Base-by-base conservation (phyloP, 2,797 vertebrate species). In the Triplophysa yarkandensis region DNA sequence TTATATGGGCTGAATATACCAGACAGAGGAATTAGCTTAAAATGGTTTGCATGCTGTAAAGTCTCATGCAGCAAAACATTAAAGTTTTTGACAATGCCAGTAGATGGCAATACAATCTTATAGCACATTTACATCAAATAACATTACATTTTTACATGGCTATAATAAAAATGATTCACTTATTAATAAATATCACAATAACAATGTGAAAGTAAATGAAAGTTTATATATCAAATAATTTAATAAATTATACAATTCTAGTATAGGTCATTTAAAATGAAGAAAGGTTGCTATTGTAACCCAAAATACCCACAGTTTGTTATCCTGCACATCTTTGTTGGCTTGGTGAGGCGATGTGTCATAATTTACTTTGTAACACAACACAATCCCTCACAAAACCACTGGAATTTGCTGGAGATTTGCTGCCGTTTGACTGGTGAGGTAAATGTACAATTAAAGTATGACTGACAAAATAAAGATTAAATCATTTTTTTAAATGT, bases 21-120 rank as follows among this genome's bases (percentile, higher is more conserved):
- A 75, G 73, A 75, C 64, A 60, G 43, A 57, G 27, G 13, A 61
- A 60, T 28, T 28, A 57, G 36, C 54, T 27, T 8, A 2, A 65
- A 52, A 19, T 62, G 19, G 5, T 19, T 71, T 46, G 23, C 2
- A 44, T 39, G 13, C 13, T 4, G 8, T 46, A n/a, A 8, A 11
- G 41, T 6, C 46, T 4, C 50, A 16, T 19, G 43, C 10, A 36
- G 30, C 1, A 50, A 50, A 39, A 0, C 13, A 28, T 19, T 9
- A 6, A 32, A 32, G 11, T 25, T 13, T 36, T 19, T 50, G 9
- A 17, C 6, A 10, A 3, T 21, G 25, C 25, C 50, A 54, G 48
- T 23, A 52, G 21, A 52, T 52, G 48, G 48, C 21, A 52, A 52
- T 21, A 23, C 4, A 11, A 52, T 25, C 50, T 52, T 52, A 52